Percentiles rank a stretch among this genome's conserved stretches.
These are phyloP conservation scores for Puffinus mauretanicus DNA, from an alignment of 2,113 vertebrate species.

Conservation along the genomic window DNA sequence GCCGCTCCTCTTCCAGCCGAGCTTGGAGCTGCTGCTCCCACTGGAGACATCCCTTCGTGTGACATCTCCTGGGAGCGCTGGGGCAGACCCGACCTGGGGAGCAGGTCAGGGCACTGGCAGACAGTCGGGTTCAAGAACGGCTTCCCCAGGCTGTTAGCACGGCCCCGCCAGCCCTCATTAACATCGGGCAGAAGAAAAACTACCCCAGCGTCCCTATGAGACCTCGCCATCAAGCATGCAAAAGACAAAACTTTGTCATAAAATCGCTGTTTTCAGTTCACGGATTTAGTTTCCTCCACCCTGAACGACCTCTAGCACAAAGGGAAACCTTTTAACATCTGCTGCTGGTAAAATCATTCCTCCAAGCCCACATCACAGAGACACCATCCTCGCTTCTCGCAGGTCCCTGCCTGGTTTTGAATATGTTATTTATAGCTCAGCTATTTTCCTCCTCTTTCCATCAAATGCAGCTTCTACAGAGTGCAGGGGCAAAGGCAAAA, in stretches of 20 bases:
- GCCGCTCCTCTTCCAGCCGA: neutral
- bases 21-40: neutral
- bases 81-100: neutral
- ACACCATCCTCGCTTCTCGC: neutral
- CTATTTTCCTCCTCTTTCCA: slow-evolving; percentile 1
- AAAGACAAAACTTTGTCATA: slow-evolving; percentile 13
- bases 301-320: neutral
- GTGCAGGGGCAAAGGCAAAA: neutral
- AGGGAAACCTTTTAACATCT: slow-evolving; percentile 1
- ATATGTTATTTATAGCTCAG: slow-evolving; percentile 38
- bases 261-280: neutral
- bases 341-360: neutral
- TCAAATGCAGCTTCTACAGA: neutral
- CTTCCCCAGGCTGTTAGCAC: neutral
- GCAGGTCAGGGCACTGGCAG: slow-evolving; percentile 28
- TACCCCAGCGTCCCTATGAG: neutral
- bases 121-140: neutral
- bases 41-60: neutral
- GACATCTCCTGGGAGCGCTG: neutral
- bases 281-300: neutral
- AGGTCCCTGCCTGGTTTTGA: slow-evolving; percentile 9
- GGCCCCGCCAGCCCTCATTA: neutral
- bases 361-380: neutral
- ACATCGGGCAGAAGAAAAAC: neutral
- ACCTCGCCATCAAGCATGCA: neutral